Base-by-base conservation (phyloP, 2,888 invertebrate genomes). In the Onthophagus sagittarius region DNA sequence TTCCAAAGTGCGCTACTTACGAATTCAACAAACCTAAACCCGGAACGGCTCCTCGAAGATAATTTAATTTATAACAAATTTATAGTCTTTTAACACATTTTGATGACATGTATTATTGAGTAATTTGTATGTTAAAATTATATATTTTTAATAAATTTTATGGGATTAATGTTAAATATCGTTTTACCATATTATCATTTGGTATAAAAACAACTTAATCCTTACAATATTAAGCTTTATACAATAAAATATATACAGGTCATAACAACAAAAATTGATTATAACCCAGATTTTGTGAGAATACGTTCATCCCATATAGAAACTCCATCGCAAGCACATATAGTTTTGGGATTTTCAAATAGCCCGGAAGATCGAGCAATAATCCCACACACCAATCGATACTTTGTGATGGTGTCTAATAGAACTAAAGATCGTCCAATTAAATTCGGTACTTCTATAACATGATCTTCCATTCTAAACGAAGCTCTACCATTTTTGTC, bases 241-340 rank as follows among this genome's bases (percentile, higher is more conserved):
- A 23, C 23, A 23, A 23, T 23, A 23, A 23, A 23, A 23, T 23
- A 23, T 23, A 23, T 23, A 23, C 23, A 23, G 23, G 9, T 14
- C 64, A 64, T 14, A 15, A 64, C 64, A 64, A 64, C 6, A 64
- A 9, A 11, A 15, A 33, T 39, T 62, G 63, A 11, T 69, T 71
- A 75, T 39, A 73, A 73, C 7, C 72, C 74, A 65, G 74, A 31
- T 14, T 88, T 80, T 0, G 90, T 90, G 69, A 87, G 86, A 75
- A 91, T 88, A 67, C 90, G 86, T 84, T 97, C 97, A 82, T 97
- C 95, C 97, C 97, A 97, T 7, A 97, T 88, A 0, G 94, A 91
- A 0, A 94, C 89, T 0, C 97, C 97, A 87, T 96, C 96, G 85
- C 97, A 97, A 0, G 94, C 93, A 85, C 97, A 97, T 72, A 97